Conservation (phyloP, 23 tunicate species). For the Halocynthia roretzi region DNA sequence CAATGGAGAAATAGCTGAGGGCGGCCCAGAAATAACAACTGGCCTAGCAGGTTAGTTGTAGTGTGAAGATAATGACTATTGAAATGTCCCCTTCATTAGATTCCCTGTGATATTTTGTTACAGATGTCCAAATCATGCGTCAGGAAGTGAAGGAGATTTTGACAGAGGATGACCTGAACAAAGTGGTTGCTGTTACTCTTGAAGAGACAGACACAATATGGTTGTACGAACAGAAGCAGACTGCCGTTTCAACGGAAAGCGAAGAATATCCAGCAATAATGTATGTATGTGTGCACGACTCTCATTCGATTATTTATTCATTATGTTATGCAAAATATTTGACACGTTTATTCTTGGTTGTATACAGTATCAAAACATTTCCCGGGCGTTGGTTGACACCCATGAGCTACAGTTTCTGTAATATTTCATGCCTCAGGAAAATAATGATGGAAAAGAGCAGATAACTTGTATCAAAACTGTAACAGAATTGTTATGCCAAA, state of each 20-base stretch:
- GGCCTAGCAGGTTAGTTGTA: conserved; percentile 44
- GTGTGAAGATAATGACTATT: background rate
- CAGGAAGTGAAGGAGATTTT: conserved; percentile 68
- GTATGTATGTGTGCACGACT: conserved; percentile 32
- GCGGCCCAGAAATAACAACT: conserved; percentile 59
- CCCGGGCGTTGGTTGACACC: too few relatives aligned
- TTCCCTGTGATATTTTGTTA: background rate
- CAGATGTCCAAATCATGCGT: conserved; percentile 82
- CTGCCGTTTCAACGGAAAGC: conserved; percentile 59
- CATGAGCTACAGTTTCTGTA: too few relatives aligned
- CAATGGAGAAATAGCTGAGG: conserved; percentile 74
- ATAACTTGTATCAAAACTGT: too few relatives aligned
- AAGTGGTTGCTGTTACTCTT: conserved; percentile 66
- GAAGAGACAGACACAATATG: conserved; percentile 95
- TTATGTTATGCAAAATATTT: too few relatives aligned
- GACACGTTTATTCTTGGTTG: too few relatives aligned
- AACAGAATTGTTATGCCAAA: too few relatives aligned
- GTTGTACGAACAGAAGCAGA: conserved; percentile 79
- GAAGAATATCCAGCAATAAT: conserved; percentile 46
- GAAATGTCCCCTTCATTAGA: background rate
- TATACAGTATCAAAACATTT: too few relatives aligned
- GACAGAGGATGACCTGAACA: conserved; percentile 81
- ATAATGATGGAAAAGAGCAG: too few relatives aligned
- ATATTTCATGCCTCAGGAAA: too few relatives aligned
- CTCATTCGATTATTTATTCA: too few relatives aligned